A percentile compares a stretch with the other conserved stretches of the same genome.
phyloP scores from a whole-genome alignment of 2,113 vertebrate species.

The Sturnira hondurensis region DNA sequence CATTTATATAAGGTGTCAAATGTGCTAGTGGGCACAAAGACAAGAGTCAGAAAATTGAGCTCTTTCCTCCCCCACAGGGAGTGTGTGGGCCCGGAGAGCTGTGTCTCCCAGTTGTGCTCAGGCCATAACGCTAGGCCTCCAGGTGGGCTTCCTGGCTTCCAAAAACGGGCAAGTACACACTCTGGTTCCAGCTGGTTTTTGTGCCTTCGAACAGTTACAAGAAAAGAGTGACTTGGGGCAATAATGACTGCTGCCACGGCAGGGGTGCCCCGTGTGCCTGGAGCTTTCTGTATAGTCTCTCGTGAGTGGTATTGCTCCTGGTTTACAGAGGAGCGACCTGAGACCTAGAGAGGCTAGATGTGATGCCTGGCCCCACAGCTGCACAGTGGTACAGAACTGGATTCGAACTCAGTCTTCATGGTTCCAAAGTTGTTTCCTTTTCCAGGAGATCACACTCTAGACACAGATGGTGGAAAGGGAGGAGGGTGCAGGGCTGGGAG shows the following conservation, averaged over 20 bases:
- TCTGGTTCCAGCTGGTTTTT: background rate
- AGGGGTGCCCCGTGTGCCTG: background rate
- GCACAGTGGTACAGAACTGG: background rate
- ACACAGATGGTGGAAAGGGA: background rate
- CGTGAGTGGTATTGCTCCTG: background rate
- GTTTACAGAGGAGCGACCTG: background rate
- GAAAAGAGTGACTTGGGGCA: background rate
- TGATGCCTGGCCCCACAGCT: background rate
- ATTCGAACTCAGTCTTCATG: background rate
- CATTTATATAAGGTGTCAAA: background rate
- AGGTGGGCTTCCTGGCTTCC: background rate
- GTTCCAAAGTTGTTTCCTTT: background rate
- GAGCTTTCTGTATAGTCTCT: background rate
- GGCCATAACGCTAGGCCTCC: background rate
- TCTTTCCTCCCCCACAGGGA: background rate
- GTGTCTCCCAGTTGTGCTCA: background rate
- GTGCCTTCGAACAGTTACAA: background rate
- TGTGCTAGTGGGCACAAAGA: background rate
- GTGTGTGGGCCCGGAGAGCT: no score
- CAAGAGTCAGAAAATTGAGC: background rate
- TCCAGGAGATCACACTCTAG: background rate
- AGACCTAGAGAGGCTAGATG: background rate
- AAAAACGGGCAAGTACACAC: background rate
- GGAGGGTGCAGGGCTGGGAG: background rate
- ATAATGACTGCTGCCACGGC: background rate